A percentile compares a stretch with the other conserved stretches of the same genome.
phyloP scores from a whole-genome alignment of 64 coral and sea anemone genomes.

The Pachyseris speciosa region DNA sequence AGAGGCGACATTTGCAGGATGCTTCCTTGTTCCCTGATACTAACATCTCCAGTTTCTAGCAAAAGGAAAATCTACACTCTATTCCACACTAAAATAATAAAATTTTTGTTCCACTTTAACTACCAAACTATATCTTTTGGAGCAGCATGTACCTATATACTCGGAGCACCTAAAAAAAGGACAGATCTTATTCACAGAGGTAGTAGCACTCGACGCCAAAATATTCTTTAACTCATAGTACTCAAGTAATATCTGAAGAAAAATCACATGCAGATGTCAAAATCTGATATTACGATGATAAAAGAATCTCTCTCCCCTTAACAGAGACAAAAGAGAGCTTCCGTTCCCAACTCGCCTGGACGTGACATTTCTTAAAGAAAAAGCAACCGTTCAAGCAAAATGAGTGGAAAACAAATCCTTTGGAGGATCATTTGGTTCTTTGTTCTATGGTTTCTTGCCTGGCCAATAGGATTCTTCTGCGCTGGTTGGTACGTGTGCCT shows the following conservation, averaged over 20 bases:
- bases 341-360: not conserved
- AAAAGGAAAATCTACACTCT: too few relatives aligned
- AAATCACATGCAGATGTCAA: too few relatives aligned
- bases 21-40: not conserved
- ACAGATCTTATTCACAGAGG: too few relatives aligned
- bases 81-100: too few relatives aligned
- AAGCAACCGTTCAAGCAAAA: not conserved
- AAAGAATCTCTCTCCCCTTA: not conserved
- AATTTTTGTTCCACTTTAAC: too few relatives aligned
- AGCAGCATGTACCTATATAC: too few relatives aligned
- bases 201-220: too few relatives aligned
- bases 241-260: too few relatives aligned
- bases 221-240: too few relatives aligned
- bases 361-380: not conserved
- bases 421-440: conserved; percentile 80
- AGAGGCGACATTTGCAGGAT: not conserved
- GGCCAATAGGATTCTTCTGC: conserved; percentile 88
- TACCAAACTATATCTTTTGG: too few relatives aligned
- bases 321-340: not conserved
- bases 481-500: conserved; percentile 92
- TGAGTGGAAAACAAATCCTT: conserved; percentile 55
- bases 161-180: too few relatives aligned
- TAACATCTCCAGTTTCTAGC: not conserved
- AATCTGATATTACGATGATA: too few relatives aligned
- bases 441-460: conserved; percentile 67